phyloP scores from a whole-genome alignment of 2,113 vertebrate species.

The Cariama cristata region DNA sequence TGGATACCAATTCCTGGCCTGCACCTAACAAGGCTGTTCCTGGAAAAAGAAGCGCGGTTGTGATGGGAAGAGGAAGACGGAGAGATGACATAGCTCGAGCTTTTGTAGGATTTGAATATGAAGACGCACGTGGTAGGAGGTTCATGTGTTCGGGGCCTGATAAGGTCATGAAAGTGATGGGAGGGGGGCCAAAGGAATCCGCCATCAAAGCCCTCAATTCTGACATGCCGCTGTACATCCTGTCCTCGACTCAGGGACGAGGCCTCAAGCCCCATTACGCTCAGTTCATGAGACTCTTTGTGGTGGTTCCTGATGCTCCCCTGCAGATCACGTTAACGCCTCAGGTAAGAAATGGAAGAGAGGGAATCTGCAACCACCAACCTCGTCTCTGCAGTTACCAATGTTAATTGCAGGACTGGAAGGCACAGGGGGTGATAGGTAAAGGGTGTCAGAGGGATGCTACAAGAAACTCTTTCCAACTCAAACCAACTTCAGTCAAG shows the following conservation, averaged over 20 bases:
- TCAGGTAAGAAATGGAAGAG: slow-evolving; percentile 81
- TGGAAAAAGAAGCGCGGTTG: slow-evolving; percentile 87
- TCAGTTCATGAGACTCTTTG: slow-evolving; percentile 91
- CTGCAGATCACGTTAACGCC: slow-evolving; percentile 91
- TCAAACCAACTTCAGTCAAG: neutral
- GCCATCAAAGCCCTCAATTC: slow-evolving; percentile 92
- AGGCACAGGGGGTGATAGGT: too few relatives aligned
- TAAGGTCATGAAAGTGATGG: slow-evolving; percentile 95
- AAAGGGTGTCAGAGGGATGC: neutral
- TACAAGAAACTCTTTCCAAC: neutral
- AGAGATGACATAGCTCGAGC: slow-evolving; percentile 93
- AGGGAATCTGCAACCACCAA: too few relatives aligned
- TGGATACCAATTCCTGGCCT: slow-evolving; percentile 92
- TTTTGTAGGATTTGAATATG: slow-evolving; percentile 97
- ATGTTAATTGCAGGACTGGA: neutral
- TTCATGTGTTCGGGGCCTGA: slow-evolving; percentile 97
- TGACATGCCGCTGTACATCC: slow-evolving; percentile 96
- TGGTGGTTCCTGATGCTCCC: slow-evolving; percentile 93
- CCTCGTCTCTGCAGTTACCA: too few relatives aligned
- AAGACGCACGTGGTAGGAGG: slow-evolving; percentile 91
- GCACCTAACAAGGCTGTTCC: slow-evolving; percentile 91
- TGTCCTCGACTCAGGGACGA: slow-evolving; percentile 91
- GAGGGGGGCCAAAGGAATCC: slow-evolving; percentile 92
- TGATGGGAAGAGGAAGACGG: slow-evolving; percentile 87
- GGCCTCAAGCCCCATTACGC: slow-evolving; percentile 94